Conservation (phyloP, 2,797 vertebrate genomes). For the Oreonectes daqikongensis region DNA sequence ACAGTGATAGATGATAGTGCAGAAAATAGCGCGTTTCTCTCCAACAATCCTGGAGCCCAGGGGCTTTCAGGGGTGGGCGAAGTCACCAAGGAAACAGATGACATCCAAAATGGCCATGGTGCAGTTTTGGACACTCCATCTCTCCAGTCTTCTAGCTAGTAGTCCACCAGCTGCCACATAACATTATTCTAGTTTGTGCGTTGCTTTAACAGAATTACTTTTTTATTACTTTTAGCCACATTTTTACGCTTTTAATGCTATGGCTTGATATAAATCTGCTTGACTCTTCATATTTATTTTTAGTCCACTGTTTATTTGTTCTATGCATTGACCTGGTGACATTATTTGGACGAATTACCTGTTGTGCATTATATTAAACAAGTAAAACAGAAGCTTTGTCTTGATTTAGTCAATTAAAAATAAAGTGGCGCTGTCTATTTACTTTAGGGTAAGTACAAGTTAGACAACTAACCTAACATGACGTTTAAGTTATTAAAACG, state of each 20-base stretch:
- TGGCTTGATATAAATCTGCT: neutral
- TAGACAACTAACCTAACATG: neutral
- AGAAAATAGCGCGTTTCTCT: slow-evolving; percentile 90
- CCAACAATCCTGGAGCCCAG: slow-evolving; percentile 91
- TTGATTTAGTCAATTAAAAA: neutral
- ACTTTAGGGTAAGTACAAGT: neutral
- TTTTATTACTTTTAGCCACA: slow-evolving; percentile 4
- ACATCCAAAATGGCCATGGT: slow-evolving; percentile 94
- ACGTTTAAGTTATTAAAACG: neutral
- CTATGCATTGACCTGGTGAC: neutral
- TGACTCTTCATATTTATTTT: neutral
- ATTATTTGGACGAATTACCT: neutral
- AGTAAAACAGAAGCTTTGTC: neutral
- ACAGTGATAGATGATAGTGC: slow-evolving; percentile 99
- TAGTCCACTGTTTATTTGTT: neutral
- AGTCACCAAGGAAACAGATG: slow-evolving; percentile 97
- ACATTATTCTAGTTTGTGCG: slow-evolving; percentile 54
- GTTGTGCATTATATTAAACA: neutral
- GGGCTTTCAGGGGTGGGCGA: slow-evolving; percentile 89
- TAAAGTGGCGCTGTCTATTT: neutral
- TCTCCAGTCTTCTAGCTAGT: slow-evolving; percentile 61
- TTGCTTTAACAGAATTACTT: slow-evolving; percentile 11
- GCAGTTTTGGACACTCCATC: slow-evolving; percentile 79
- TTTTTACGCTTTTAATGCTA: neutral
- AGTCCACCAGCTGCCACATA: slow-evolving; percentile 74